Conservation (phyloP, 2,797 vertebrate species). For the Scarus forsteni region DNA sequence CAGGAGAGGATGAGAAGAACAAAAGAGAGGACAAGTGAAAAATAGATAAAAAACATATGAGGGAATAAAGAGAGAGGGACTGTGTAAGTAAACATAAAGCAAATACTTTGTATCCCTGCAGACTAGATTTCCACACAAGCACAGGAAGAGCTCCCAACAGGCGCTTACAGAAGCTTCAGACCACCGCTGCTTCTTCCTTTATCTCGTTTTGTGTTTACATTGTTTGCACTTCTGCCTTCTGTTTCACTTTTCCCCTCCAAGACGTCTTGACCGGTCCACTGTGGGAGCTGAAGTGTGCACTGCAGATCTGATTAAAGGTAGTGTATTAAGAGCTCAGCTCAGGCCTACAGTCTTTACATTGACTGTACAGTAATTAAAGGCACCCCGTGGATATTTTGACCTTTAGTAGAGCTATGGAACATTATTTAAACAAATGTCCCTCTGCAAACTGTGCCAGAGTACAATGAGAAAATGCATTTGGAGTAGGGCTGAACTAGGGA, state of each 20-base stretch:
- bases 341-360: neutral
- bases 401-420: neutral
- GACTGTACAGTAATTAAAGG: neutral
- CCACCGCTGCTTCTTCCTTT: slow-evolving; percentile 18
- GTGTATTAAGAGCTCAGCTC: neutral
- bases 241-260: neutral
- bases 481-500: too few species aligned
- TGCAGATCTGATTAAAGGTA: neutral
- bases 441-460: neutral
- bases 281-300: neutral
- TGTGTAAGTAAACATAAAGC: slow-evolving; percentile 40
- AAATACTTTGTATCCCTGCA: slow-evolving; percentile 17
- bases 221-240: neutral
- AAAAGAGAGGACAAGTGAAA: slow-evolving; percentile 27
- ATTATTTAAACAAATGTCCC: neutral
- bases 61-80: slow-evolving; percentile 9
- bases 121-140: slow-evolving; percentile 22
- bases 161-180: neutral
- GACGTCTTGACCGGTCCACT: neutral
- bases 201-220: slow-evolving; percentile 22
- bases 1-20: slow-evolving; percentile 31
- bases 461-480: too few species aligned
- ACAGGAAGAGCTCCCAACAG: slow-evolving; percentile 10
- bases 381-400: neutral
- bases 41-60: slow-evolving; percentile 28